phyloP scores from a whole-genome alignment of 2,113 vertebrate genomes.

The Phodopus roborovskii region DNA sequence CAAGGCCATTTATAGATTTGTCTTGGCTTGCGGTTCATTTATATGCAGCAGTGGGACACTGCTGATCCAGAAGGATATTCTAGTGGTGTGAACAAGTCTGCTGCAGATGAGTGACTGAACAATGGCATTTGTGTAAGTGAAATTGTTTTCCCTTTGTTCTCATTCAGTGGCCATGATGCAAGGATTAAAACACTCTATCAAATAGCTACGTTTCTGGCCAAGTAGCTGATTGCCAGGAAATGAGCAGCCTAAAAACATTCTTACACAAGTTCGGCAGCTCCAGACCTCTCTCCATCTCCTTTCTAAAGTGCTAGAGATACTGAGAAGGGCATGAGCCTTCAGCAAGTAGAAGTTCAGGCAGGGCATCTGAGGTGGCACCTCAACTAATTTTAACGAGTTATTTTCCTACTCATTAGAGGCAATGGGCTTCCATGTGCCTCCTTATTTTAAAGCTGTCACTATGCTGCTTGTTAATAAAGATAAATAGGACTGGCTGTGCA shows the following conservation, averaged over 20 bases:
- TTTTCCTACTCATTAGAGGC: neutral
- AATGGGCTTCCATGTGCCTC: neutral
- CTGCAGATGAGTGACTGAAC: slow-evolving; percentile 33
- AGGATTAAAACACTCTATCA: slow-evolving; percentile 36
- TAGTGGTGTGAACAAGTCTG: slow-evolving; percentile 35
- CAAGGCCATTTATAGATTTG: slow-evolving; percentile 53
- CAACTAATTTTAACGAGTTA: slow-evolving; percentile 45
- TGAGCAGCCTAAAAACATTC: neutral
- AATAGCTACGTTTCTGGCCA: slow-evolving; percentile 29
- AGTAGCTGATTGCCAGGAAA: slow-evolving; percentile 37
- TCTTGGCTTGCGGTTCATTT: slow-evolving; percentile 43
- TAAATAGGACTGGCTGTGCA: slow-evolving; percentile 3
- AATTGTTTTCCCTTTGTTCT: slow-evolving; percentile 62
- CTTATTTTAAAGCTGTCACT: slow-evolving; percentile 49
- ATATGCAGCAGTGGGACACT: neutral
- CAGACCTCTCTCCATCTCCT: neutral
- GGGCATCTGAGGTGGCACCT: neutral
- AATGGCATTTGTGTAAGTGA: slow-evolving; percentile 19
- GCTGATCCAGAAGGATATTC: neutral
- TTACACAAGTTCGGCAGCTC: neutral
- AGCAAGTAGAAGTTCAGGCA: neutral
- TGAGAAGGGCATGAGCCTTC: neutral
- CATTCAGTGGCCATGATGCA: slow-evolving; percentile 4
- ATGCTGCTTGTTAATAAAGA: slow-evolving; percentile 58
- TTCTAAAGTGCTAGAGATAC: slow-evolving; percentile 4